Evolutionary conservation across 2,797 vertebrate genomes (phyloP), one percentile per base, ranked within the genome.

Genomic region (Spizella passerina): DNA sequence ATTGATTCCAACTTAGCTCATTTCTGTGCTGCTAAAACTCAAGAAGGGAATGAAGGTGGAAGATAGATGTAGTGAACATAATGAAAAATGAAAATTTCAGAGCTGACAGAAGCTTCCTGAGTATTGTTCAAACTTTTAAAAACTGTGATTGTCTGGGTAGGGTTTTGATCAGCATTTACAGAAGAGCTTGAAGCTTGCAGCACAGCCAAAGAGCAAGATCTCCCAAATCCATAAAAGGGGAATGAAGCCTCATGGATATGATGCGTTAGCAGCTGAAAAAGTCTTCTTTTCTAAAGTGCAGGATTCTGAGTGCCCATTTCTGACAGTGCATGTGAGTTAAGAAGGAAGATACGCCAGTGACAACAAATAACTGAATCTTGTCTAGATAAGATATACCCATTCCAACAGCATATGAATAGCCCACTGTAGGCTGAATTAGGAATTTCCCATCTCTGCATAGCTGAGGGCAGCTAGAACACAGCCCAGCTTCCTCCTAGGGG

Each of bases 401-500:
- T 60, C 81, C 12, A 80, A 16, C 20, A 82, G 24, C 16, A 30
- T 4, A 11, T 73, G n/a, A 36, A 14, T 26, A 88, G 65, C 78
- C 73, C 70, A 44, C 53, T 38, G 21, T 5, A 73, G 69, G 17
- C 4, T 90, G 87, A 90, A 76, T 24, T 63, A 14, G 49, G 76
- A 80, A 55, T n/a, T 80, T 95, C 94, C 88, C 24, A 44, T 75
- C 53, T 91, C 77, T 47, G 29, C 9, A 16, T 39, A 44, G 77
- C 30, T 88, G 57, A 90, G 50, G n/a, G 44, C 32, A 77, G 36
- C 59, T 86, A 81, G 57, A 70, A 43, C 8, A 5, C 32, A 75
- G 21, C 34, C 34, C 71, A 63, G 50, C 64, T 80, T 96, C 60
- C 56, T 81, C 57, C 73, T 75, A 75, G 56, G 89, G 77, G 91